Conservation (phyloP, 2,113 vertebrate species). For the Petrocephalus zakoni region DNA sequence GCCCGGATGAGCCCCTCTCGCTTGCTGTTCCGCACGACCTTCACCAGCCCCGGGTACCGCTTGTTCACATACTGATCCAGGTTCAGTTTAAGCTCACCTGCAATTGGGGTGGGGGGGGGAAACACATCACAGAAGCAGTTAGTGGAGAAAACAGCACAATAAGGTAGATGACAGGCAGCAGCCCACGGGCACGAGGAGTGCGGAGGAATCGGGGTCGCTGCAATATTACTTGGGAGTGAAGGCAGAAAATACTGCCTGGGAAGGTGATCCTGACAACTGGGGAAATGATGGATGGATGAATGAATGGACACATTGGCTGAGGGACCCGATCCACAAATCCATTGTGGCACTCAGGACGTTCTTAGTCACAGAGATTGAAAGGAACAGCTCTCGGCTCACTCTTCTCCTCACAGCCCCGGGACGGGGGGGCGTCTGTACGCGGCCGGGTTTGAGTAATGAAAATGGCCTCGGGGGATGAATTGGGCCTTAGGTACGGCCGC, state of each 20-base stretch:
- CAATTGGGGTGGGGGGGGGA: slow-evolving; percentile 28
- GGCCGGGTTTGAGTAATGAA: not conserved
- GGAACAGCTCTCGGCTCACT: not conserved
- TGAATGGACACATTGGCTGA: not conserved
- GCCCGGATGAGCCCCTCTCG: slow-evolving; percentile 93
- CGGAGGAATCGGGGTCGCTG: not conserved
- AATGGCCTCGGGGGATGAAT: not conserved
- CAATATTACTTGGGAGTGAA: not conserved
- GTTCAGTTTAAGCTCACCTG: slow-evolving; percentile 89
- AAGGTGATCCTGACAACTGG: slow-evolving; percentile 2
- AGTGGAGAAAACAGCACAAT: not conserved
- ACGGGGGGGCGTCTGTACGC: too few relatives aligned
- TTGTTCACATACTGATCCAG: slow-evolving; percentile 91
- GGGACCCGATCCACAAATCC: not conserved
- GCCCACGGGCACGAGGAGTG: not conserved
- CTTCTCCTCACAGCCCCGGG: not conserved
- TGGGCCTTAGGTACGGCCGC: not conserved
- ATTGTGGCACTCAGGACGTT: not conserved
- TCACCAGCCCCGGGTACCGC: slow-evolving; percentile 91
- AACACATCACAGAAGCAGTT: not conserved
- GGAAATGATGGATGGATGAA: not conserved
- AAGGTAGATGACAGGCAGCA: not conserved
- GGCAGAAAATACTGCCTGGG: not conserved
- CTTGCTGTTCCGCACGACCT: slow-evolving; percentile 86
- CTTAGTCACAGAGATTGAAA: not conserved